A percentile compares a stretch with the other conserved stretches of the same genome.
These are phyloP conservation scores for Anguilla obscura DNA, from an alignment of 2,797 vertebrate species.

Conservation along the genomic window DNA sequence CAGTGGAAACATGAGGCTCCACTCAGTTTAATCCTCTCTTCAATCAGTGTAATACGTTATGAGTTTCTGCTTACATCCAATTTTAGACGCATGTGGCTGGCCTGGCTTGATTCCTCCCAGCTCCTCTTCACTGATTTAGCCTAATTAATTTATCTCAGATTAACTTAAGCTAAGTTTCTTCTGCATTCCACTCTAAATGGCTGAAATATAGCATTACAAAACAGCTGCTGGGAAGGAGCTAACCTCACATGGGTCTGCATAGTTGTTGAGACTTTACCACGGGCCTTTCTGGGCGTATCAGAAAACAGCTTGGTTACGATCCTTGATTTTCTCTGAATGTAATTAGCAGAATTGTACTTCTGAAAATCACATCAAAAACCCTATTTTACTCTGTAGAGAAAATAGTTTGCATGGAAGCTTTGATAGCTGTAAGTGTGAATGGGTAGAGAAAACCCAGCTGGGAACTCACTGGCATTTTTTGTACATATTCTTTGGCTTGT, in stretches of 20 bases:
- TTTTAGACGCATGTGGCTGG: neutral
- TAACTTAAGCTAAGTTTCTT: neutral
- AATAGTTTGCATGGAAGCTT: neutral
- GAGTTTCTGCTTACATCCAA: neutral
- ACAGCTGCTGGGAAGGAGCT: constrained; percentile 11
- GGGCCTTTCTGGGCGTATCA: neutral
- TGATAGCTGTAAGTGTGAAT: neutral
- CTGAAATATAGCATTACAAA: constrained; percentile 3
- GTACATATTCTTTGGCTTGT: neutral
- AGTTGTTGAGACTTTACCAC: neutral
- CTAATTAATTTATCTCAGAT: neutral
- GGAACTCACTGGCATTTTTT: neutral
- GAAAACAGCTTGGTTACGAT: neutral
- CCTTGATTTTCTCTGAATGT: neutral
- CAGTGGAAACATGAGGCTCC: neutral
- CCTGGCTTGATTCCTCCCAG: neutral
- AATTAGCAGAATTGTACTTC: neutral
- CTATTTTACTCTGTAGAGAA: neutral
- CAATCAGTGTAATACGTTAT: neutral
- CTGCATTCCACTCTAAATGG: constrained; percentile 10
- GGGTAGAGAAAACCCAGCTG: neutral
- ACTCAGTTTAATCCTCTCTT: neutral
- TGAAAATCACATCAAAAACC: neutral
- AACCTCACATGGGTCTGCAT: neutral
- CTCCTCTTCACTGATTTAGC: constrained; percentile 5